Evolutionary conservation across 2,888 invertebrate species (phyloP).

Genomic region (Creontiades dilutus): DNA sequence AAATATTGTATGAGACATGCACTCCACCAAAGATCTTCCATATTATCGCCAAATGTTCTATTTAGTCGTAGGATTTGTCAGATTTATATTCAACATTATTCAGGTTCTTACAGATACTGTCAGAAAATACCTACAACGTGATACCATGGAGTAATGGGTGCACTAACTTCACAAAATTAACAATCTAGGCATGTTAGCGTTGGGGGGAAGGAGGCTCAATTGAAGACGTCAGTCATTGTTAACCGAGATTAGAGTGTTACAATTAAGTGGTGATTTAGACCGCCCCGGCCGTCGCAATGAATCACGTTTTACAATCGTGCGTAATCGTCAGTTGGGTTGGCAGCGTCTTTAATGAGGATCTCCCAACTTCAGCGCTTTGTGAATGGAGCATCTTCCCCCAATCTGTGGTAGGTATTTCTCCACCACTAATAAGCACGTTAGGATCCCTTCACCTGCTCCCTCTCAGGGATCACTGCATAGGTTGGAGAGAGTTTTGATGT

Average conservation of each 20-base stretch:
- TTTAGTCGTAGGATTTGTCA: no score
- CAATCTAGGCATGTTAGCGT: constrained; percentile 49
- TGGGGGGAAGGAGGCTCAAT: constrained; percentile 26
- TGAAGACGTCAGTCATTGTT: constrained; percentile 58
- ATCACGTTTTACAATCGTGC: constrained; percentile 57
- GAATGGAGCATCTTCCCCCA: constrained; percentile 14
- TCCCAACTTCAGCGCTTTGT: constrained; percentile 19
- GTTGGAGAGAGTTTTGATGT: not conserved
- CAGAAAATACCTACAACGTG: not conserved
- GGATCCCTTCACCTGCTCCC: not conserved
- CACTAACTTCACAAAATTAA: constrained; percentile 25
- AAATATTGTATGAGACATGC: no score
- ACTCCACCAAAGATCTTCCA: no score
- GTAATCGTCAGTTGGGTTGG: constrained; percentile 50
- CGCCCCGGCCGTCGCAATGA: constrained; percentile 48
- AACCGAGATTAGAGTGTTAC: constrained; percentile 58
- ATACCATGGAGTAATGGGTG: not conserved
- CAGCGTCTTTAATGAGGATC: constrained; percentile 41
- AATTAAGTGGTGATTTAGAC: constrained; percentile 62
- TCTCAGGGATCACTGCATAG: not conserved
- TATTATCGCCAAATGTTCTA: no score
- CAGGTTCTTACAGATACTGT: no score
- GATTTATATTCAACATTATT: no score
- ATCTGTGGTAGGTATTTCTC: constrained; percentile 28
- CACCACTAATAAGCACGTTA: constrained; percentile 26